phyloP scores from a whole-genome alignment of 2,113 vertebrate species.

The Bos javanicus region DNA sequence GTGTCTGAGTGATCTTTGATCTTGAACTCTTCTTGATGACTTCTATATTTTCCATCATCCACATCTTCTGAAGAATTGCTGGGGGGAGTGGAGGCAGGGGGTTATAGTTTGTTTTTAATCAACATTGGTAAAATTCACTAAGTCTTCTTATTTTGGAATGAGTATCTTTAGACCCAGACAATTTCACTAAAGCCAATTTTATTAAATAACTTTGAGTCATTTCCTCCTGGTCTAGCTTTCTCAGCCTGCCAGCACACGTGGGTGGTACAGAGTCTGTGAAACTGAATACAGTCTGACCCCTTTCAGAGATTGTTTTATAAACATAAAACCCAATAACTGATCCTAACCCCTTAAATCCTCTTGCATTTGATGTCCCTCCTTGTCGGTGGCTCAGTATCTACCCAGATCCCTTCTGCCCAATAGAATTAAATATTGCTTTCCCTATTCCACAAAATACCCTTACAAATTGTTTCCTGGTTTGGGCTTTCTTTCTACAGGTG shows the following conservation, averaged over 20 bases:
- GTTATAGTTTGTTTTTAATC: conserved; percentile 11
- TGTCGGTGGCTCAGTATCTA: not conserved
- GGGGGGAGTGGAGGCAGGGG: not conserved
- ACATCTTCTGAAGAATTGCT: not conserved
- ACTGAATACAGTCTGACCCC: not conserved
- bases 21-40: not conserved
- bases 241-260: not conserved
- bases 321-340: not conserved
- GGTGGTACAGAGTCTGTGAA: not conserved
- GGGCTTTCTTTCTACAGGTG: not conserved
- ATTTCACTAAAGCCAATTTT: conserved; percentile 11
- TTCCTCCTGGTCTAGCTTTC: conserved; percentile 16
- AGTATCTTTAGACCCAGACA: conserved; percentile 13
- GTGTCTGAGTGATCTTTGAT: not conserved
- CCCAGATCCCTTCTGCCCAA: not conserved
- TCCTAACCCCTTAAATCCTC: not conserved
- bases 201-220: conserved; percentile 51
- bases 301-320: conserved; percentile 22
- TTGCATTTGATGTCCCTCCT: not conserved
- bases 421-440: not conserved
- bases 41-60: not conserved
- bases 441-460: not conserved
- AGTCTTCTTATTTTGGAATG: conserved; percentile 22
- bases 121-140: not conserved
- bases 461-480: not conserved